A percentile compares a stretch with the other conserved stretches of the same genome.
Conservation (phyloP, 2,113 vertebrate species). For the Eclectus roratus region DNA sequence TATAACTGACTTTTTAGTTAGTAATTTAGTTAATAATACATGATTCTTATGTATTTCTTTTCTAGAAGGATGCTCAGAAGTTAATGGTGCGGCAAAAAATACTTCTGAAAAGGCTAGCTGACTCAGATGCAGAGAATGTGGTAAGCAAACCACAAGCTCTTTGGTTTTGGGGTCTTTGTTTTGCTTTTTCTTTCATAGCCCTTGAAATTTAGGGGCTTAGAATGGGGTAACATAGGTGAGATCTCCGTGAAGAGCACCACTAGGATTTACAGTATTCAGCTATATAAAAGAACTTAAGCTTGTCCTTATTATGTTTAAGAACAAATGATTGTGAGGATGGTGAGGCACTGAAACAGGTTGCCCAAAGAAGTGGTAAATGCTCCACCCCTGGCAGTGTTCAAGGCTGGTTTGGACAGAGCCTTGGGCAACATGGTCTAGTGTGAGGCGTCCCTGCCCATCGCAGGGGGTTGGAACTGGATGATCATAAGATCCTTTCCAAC, state of each 20-base stretch:
- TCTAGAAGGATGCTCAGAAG: slow-evolving; percentile 77
- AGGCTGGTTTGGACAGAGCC: neutral
- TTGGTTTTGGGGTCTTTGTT: neutral
- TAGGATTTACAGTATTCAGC: neutral
- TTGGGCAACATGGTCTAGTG: neutral
- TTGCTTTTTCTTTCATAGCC: neutral
- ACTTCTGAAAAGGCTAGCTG: slow-evolving; percentile 81
- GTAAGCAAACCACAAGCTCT: slow-evolving; percentile 59
- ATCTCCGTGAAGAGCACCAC: neutral
- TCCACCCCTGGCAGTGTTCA: neutral
- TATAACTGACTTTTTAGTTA: neutral
- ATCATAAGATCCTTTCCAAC: neutral
- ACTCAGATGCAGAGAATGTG: slow-evolving; percentile 84
- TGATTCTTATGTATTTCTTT: neutral
- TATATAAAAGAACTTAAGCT: neutral
- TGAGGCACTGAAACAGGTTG: neutral
- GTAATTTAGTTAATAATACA: neutral
- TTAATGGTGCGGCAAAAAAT: slow-evolving; percentile 78
- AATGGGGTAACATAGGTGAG: neutral
- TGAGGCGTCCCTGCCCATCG: neutral
- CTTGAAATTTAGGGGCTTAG: neutral
- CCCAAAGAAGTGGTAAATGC: neutral
- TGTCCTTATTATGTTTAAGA: neutral
- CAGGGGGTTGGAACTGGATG: neutral
- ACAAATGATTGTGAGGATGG: neutral